A percentile compares a stretch with the other conserved stretches of the same genome.
Conservation (phyloP, 2,113 vertebrate species). For the Phrynocephalus versicolor region DNA sequence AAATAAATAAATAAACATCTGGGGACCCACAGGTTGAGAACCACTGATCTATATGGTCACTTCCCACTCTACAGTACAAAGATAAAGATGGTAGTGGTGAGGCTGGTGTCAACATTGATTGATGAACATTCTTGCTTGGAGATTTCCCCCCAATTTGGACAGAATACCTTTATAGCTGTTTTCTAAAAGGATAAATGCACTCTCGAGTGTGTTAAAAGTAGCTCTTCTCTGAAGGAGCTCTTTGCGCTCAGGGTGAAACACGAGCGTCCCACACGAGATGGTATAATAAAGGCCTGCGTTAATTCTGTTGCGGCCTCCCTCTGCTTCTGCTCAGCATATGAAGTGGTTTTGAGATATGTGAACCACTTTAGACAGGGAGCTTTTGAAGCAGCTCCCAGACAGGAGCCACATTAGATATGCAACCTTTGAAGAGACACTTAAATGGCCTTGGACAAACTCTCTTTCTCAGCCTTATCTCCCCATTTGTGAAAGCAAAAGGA, state of each 20-base stretch:
- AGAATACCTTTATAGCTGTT: neutral
- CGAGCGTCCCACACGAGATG: neutral
- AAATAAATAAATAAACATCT: too few species aligned
- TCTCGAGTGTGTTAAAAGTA: neutral
- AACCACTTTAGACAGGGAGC: neutral
- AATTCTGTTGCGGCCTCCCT: neutral
- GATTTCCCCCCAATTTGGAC: neutral
- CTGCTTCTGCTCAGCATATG: neutral
- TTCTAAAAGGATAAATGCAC: neutral
- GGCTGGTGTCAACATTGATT: too few species aligned
- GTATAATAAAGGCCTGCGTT: too few species aligned
- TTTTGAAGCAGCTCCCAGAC: neutral
- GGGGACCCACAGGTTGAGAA: too few species aligned
- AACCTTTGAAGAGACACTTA: neutral
- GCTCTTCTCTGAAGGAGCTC: neutral
- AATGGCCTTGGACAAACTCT: neutral
- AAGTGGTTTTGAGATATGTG: neutral
- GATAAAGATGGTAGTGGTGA: too few species aligned
- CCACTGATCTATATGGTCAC: too few species aligned
- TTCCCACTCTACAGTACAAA: too few species aligned
- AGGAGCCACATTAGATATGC: neutral
- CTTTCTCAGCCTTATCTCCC: neutral
- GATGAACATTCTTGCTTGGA: neutral
- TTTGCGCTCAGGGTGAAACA: neutral
- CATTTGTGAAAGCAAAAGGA: neutral